phyloP scores from a whole-genome alignment of 2,888 invertebrate species.

The Orgyia antiqua region DNA sequence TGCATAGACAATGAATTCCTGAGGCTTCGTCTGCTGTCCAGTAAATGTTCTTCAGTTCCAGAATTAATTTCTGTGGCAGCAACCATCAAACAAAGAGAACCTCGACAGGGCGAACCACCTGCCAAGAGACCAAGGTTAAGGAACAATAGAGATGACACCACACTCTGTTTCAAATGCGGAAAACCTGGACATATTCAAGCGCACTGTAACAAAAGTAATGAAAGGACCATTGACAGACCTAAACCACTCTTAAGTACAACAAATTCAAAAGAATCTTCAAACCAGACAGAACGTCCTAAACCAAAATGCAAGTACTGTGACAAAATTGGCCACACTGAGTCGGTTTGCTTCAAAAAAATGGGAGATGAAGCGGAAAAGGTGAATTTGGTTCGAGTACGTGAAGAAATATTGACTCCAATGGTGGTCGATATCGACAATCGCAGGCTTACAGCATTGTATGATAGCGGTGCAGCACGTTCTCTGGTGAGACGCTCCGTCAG shows the following conservation, averaged over 20 bases:
- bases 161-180: too few relatives aligned
- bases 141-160: too few relatives aligned
- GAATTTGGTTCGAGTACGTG: neutral
- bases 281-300: neutral
- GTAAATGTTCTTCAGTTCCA: constrained; percentile 4
- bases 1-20: constrained; percentile 9
- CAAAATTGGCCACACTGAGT: neutral
- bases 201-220: too few relatives aligned
- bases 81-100: neutral
- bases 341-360: neutral
- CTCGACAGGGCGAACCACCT: neutral
- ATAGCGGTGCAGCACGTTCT: neutral
- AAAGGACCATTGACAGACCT: too few relatives aligned
- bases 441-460: neutral
- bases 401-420: neutral
- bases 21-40: constrained; percentile 5
- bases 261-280: neutral
- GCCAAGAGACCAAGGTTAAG: too few relatives aligned
- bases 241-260: too few relatives aligned
- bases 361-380: neutral
- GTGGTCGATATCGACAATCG: neutral
- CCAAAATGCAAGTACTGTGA: neutral
- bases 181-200: too few relatives aligned
- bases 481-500: neutral
- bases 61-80: neutral